phyloP scores from a whole-genome alignment of 2,888 invertebrate genomes.

The Polyommatus iphigenia region DNA sequence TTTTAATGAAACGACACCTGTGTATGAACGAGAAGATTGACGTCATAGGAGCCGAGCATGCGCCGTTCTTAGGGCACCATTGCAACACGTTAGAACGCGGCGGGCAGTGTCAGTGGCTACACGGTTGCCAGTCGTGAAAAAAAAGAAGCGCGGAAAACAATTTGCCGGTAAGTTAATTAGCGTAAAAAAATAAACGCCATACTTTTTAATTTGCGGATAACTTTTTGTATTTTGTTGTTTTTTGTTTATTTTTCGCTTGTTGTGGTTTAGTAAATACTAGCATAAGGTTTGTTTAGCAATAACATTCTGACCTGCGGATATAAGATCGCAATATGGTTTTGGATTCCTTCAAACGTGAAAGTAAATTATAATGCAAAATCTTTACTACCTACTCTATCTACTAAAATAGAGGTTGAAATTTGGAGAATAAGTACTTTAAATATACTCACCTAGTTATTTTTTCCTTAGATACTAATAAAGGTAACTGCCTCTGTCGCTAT shows the following conservation, averaged over 20 bases:
- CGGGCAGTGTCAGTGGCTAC: constrained; percentile 56
- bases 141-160: constrained; percentile 60
- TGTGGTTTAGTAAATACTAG: not conserved
- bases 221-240: not conserved
- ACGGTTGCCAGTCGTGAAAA: constrained; percentile 46
- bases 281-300: not conserved
- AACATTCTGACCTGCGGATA: not conserved
- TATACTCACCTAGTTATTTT: too few species aligned
- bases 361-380: not conserved
- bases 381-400: not conserved
- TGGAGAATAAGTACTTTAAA: too few species aligned
- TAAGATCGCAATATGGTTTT: not conserved
- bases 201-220: not conserved
- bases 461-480: too few species aligned
- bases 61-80: constrained; percentile 48
- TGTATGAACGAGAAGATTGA: constrained; percentile 76
- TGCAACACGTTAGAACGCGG: constrained; percentile 58
- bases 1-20: constrained; percentile 62
- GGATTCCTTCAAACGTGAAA: not conserved
- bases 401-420: too few species aligned
- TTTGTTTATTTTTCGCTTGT: not conserved
- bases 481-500: too few species aligned
- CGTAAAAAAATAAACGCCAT: constrained; percentile 8
- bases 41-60: constrained; percentile 70
- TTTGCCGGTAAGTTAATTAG: constrained; percentile 57